Evolutionary conservation across 2,888 invertebrate species (phyloP).

Genomic region (Agrotis clavis): DNA sequence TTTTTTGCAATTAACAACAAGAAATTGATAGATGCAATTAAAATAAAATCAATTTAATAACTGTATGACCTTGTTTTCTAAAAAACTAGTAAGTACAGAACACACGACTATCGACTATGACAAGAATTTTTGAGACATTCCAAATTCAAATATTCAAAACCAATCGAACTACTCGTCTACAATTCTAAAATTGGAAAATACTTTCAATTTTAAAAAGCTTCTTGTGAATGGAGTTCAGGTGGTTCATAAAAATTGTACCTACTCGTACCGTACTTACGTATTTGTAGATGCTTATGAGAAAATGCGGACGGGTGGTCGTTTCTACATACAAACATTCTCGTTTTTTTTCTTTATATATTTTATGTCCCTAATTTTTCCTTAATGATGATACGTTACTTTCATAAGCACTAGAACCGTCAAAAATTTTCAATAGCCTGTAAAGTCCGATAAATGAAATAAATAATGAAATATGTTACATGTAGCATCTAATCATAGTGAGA

Average conservation of each 20-base stretch:
- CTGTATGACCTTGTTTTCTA: not conserved
- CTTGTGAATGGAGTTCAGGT: slow-evolving; percentile 31
- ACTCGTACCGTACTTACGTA: not conserved
- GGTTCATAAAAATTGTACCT: slow-evolving; percentile 25
- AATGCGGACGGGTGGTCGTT: too few species aligned
- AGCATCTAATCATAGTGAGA: too few species aligned
- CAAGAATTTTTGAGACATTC: slow-evolving; percentile 13
- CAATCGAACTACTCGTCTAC: not conserved
- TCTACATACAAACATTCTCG: too few species aligned
- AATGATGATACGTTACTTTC: too few species aligned
- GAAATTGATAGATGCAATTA: not conserved
- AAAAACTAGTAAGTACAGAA: not conserved
- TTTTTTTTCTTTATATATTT: too few species aligned
- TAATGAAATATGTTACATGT: too few species aligned
- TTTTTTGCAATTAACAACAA: not conserved
- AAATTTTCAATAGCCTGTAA: too few species aligned
- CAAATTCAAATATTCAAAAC: slow-evolving; percentile 26
- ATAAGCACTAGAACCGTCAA: too few species aligned
- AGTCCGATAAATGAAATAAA: too few species aligned
- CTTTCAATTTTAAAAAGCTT: slow-evolving; percentile 27
- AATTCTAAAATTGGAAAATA: slow-evolving; percentile 40
- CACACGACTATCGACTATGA: too few species aligned
- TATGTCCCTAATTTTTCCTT: too few species aligned
- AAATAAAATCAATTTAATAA: not conserved
- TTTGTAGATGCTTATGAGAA: not conserved